Conservation (phyloP, 2,797 vertebrate genomes). For the Siniperca scherzeri region DNA sequence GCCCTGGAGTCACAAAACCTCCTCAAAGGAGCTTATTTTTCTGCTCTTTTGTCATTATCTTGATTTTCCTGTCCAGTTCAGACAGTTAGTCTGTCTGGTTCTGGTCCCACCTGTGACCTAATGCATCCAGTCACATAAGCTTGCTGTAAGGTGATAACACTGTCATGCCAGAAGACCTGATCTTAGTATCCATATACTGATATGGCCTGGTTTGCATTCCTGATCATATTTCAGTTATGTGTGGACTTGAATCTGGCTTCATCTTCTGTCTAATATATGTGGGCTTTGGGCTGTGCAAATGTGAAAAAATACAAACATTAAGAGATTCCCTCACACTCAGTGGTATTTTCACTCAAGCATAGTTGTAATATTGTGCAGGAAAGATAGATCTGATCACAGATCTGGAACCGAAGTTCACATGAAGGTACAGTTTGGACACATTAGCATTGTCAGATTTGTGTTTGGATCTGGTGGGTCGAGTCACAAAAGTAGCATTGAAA, state of each 20-base stretch:
- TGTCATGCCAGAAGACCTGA: not conserved
- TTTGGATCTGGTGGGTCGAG: not conserved
- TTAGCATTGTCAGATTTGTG: not conserved
- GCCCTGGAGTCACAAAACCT: conserved; percentile 42
- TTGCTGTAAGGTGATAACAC: not conserved
- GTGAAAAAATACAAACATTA: not conserved
- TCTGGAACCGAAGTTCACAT: not conserved
- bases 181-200: not conserved
- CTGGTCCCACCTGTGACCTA: not conserved
- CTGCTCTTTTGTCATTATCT: conserved; percentile 33
- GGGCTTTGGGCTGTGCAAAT: too few relatives aligned
- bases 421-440: not conserved
- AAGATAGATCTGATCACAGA: not conserved
- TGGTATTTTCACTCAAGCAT: not conserved
- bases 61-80: conserved; percentile 26
- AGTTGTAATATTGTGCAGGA: not conserved
- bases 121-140: not conserved
- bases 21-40: conserved; percentile 44
- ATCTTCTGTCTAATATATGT: too few relatives aligned
- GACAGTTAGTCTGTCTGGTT: conserved; percentile 9
- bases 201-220: conserved; percentile 4
- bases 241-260: not conserved
- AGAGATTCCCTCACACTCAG: not conserved
- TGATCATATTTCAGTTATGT: not conserved
- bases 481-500: not conserved